These are phyloP conservation scores for Gadopsis bispinosus DNA, from an alignment of 2,797 vertebrate genomes.

Conservation along the genomic window DNA sequence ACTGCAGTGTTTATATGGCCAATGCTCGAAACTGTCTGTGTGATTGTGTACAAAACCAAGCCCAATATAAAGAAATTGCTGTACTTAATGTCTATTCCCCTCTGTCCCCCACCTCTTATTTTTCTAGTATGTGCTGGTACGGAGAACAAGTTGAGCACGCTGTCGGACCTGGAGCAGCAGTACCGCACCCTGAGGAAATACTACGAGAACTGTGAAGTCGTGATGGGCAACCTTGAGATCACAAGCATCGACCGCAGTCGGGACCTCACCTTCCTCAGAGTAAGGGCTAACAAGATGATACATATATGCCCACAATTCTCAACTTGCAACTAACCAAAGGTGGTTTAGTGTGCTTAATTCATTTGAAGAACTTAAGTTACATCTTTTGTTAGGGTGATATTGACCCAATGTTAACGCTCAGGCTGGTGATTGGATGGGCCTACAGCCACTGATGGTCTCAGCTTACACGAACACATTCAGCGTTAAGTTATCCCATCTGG, in stretches of 20 bases:
- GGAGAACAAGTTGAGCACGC: slow-evolving; percentile 96
- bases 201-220: slow-evolving; percentile 97
- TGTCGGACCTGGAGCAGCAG: slow-evolving; percentile 97
- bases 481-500: neutral
- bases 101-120: slow-evolving; percentile 34
- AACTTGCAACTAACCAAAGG: neutral
- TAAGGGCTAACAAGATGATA: slow-evolving; percentile 71
- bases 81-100: slow-evolving; percentile 22
- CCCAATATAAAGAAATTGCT: neutral
- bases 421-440: neutral
- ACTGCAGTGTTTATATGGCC: neutral
- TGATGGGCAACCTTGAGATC: slow-evolving; percentile 99
- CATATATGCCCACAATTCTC: neutral
- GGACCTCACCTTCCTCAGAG: slow-evolving; percentile 95
- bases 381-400: neutral
- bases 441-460: neutral
- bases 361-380: neutral
- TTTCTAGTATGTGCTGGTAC: slow-evolving; percentile 93
- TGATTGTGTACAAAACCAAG: neutral
- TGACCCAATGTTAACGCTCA: neutral
- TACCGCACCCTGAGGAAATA: slow-evolving; percentile 95
- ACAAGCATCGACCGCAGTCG: slow-evolving; percentile 96
- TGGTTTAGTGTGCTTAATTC: neutral
- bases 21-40: neutral
- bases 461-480: neutral